A percentile compares a stretch with the other conserved stretches of the same genome.
phyloP scores from a whole-genome alignment of 2,113 vertebrate species.

The Rhabdomys dilectus region DNA sequence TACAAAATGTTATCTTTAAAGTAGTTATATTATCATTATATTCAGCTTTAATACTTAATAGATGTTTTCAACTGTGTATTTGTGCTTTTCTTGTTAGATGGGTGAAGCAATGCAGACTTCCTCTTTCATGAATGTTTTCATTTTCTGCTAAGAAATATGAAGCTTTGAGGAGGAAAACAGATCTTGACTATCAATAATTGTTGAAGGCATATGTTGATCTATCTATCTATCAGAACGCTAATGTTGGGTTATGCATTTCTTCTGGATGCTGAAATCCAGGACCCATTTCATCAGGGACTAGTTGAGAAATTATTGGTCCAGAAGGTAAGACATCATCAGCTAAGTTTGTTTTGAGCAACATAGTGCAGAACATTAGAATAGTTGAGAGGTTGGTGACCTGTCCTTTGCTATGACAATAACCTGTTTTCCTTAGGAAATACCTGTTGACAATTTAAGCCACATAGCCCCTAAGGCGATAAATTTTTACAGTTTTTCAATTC shows the following conservation, averaged over 20 bases:
- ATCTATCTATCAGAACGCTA: background rate
- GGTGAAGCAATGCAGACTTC: background rate
- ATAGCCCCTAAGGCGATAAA: background rate
- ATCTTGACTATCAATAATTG: background rate
- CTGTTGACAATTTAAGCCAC: constrained; percentile 34
- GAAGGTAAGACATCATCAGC: background rate
- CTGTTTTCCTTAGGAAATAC: background rate
- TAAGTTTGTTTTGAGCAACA: constrained; percentile 12
- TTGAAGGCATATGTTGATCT: background rate
- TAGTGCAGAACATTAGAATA: background rate
- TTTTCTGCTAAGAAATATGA: background rate
- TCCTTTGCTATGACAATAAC: background rate
- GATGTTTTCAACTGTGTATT: background rate
- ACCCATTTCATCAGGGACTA: background rate
- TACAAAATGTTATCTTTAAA: background rate
- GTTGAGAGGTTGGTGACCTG: background rate
- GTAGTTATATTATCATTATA: background rate
- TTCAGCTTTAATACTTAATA: constrained; percentile 25
- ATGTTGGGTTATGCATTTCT: background rate
- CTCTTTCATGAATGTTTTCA: constrained; percentile 10
- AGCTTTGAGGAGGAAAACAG: background rate
- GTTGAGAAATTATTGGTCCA: background rate
- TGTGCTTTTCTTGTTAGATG: background rate
- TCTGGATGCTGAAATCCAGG: background rate
- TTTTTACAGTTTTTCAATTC: constrained; percentile 31